Percentiles rank a stretch among this genome's conserved stretches.
phyloP scores from a whole-genome alignment of 1,140 invertebrate species.

The Rhopalosiphum maidis region DNA sequence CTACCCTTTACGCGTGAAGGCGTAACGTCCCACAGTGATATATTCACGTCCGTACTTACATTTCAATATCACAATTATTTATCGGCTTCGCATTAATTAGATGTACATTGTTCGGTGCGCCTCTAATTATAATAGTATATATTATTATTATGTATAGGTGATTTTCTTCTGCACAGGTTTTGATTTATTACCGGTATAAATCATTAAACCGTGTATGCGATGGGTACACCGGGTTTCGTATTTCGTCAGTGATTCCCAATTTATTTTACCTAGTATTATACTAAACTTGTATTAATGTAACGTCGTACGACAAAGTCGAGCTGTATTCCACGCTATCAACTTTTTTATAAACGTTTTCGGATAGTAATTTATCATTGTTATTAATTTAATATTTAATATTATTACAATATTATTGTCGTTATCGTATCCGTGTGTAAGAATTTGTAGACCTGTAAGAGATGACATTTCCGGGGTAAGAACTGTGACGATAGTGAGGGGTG shows the following conservation, averaged over 20 bases:
- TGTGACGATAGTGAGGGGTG: too few species aligned
- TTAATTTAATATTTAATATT: background rate
- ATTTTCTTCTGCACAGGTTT: background rate
- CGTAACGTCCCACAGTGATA: background rate
- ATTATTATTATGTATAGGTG: background rate
- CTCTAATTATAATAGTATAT: constrained; percentile 25
- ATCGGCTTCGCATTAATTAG: background rate
- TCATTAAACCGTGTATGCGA: background rate
- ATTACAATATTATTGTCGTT: background rate
- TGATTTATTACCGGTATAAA: constrained; percentile 23
- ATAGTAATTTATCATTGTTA: background rate
- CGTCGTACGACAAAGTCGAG: background rate
- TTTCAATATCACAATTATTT: constrained; percentile 21
- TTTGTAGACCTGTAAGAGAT: background rate
- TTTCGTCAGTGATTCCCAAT: background rate
- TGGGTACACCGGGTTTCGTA: background rate
- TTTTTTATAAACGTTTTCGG: background rate
- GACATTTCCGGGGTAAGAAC: background rate
- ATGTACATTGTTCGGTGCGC: background rate
- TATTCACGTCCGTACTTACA: background rate
- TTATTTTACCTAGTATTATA: background rate
- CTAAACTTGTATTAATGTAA: background rate
- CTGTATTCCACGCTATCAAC: background rate
- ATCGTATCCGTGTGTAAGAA: background rate
- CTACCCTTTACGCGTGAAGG: background rate